phyloP scores from a whole-genome alignment of 1,140 invertebrate genomes.

The Potamilus streckersoni region DNA sequence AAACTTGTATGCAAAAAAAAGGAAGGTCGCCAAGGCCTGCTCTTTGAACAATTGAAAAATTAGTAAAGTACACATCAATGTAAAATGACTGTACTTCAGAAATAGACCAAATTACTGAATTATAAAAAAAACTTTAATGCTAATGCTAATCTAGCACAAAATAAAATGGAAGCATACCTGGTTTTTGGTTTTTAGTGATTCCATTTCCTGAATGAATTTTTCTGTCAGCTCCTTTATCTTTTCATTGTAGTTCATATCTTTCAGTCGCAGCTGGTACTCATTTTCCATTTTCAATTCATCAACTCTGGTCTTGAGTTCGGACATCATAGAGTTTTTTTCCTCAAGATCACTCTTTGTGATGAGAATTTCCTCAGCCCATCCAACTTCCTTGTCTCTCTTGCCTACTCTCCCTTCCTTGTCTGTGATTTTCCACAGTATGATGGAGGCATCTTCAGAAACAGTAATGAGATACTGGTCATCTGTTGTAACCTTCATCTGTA shows the following conservation, averaged over 20 bases:
- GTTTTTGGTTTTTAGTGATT: slow-evolving; percentile 69
- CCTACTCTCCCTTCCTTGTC: slow-evolving; percentile 80
- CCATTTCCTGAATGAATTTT: slow-evolving; percentile 70
- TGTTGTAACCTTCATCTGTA: slow-evolving; percentile 73
- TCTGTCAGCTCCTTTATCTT: slow-evolving; percentile 71
- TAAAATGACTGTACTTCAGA: too few relatives aligned
- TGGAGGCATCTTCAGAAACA: slow-evolving; percentile 78
- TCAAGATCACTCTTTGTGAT: slow-evolving; percentile 71
- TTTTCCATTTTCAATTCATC: slow-evolving; percentile 72
- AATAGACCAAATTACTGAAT: too few relatives aligned
- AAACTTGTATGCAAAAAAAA: too few relatives aligned
- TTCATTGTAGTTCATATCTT: slow-evolving; percentile 72
- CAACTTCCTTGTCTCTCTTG: slow-evolving; percentile 79
- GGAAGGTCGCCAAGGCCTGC: too few relatives aligned
- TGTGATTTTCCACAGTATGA: slow-evolving; percentile 86
- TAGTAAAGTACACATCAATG: too few relatives aligned
- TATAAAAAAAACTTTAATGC: too few relatives aligned
- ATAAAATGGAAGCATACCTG: slow-evolving; percentile 49
- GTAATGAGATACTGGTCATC: slow-evolving; percentile 85
- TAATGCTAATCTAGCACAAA: too few relatives aligned
- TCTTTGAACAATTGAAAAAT: too few relatives aligned
- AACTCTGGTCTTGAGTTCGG: slow-evolving; percentile 69
- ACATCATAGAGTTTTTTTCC: slow-evolving; percentile 73
- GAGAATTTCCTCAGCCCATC: slow-evolving; percentile 79
- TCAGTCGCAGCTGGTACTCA: slow-evolving; percentile 71